Conservation (phyloP, 2,113 vertebrate species). For the Steatornis caripensis region DNA sequence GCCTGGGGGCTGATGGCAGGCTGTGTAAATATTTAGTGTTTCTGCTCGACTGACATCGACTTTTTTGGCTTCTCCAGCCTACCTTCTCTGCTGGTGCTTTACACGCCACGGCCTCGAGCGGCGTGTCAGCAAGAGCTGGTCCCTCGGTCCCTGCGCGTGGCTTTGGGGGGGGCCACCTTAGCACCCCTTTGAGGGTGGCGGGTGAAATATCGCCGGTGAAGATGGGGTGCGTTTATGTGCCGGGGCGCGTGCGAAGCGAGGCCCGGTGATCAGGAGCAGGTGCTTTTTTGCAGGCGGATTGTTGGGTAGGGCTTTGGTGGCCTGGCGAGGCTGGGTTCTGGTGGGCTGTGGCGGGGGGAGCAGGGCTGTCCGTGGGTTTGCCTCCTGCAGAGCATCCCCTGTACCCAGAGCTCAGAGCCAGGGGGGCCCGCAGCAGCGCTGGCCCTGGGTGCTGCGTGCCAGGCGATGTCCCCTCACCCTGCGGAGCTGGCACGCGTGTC, state of each 20-base stretch:
- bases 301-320: neutral
- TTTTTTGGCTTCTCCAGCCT: neutral
- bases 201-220: neutral
- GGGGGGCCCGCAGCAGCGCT: fast-evolving
- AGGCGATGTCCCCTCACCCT: neutral
- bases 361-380: fast-evolving
- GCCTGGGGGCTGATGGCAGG: neutral
- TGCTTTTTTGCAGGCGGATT: neutral
- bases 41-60: neutral
- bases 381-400: neutral
- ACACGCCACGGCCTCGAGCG: fast-evolving
- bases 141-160: fast-evolving
- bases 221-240: neutral
- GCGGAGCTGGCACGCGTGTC: neutral
- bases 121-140: neutral
- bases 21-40: constrained; percentile 27
- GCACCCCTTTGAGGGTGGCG: neutral
- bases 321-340: neutral
- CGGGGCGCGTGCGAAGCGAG: too few relatives aligned
- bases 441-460: neutral
- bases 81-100: neutral
- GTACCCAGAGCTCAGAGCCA: fast-evolving
- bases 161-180: neutral
- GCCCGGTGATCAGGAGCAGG: neutral
- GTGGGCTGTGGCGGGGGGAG: neutral